phyloP scores from a whole-genome alignment of 2,888 invertebrate genomes.

The Diadromus collaris region DNA sequence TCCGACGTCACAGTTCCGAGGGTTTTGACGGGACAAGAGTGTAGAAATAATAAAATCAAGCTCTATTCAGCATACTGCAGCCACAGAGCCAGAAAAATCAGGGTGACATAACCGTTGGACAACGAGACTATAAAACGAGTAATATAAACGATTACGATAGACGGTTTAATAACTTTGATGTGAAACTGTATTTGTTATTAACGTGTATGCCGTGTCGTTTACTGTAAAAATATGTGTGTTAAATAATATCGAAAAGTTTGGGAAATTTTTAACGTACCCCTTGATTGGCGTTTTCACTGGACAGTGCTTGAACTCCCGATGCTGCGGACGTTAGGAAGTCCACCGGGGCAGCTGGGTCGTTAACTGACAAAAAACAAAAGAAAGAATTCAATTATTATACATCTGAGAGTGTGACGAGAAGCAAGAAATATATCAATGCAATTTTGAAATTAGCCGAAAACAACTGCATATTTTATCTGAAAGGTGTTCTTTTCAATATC shows the following conservation, averaged over 20 bases:
- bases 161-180: slow-evolving; percentile 50
- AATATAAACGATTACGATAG: slow-evolving; percentile 43
- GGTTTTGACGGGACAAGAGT: slow-evolving; percentile 43
- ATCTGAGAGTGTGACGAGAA: not conserved
- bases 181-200: slow-evolving; percentile 68
- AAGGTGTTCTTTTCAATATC: too few species aligned
- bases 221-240: slow-evolving; percentile 46
- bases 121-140: slow-evolving; percentile 36
- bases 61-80: slow-evolving; percentile 71
- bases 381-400: not conserved
- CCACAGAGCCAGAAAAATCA: slow-evolving; percentile 64
- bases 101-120: slow-evolving; percentile 47
- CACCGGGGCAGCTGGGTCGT: slow-evolving; percentile 82
- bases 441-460: not conserved
- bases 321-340: slow-evolving; percentile 81
- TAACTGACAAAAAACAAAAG: slow-evolving; percentile 72
- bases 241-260: slow-evolving; percentile 36
- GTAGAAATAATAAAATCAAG: slow-evolving; percentile 60
- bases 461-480: not conserved
- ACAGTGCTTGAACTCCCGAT: slow-evolving; percentile 66
- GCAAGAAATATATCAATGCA: not conserved
- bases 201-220: slow-evolving; percentile 58
- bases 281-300: slow-evolving; percentile 72
- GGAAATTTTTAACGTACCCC: slow-evolving; percentile 72
- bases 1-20: slow-evolving; percentile 66